Evolutionary conservation across 1,140 invertebrate species (phyloP).

Genomic region (Gyrodactylus salaris): DNA sequence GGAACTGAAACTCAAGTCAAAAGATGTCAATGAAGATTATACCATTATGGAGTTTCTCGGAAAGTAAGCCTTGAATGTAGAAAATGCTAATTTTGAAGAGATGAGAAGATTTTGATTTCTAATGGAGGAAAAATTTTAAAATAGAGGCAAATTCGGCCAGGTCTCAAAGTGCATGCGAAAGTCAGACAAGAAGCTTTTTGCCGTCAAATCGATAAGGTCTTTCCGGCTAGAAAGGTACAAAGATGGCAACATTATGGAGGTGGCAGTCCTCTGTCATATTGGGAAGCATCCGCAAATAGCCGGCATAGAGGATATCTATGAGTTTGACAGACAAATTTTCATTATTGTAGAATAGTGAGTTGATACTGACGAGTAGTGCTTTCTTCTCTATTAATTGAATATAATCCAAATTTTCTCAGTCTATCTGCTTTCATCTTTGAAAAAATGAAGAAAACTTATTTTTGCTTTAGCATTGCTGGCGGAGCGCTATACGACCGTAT

Average conservation of each 20-base stretch:
- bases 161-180: neutral
- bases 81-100: too few relatives aligned
- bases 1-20: neutral
- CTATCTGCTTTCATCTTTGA: neutral
- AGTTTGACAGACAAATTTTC: neutral
- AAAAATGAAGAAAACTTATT: neutral
- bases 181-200: neutral
- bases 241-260: neutral
- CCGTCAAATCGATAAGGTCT: neutral
- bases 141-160: neutral
- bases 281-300: neutral
- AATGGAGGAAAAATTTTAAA: neutral
- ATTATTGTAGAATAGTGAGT: neutral
- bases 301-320: neutral
- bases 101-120: neutral
- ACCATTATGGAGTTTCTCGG: neutral
- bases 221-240: neutral
- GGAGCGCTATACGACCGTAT: neutral
- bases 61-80: neutral
- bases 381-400: neutral
- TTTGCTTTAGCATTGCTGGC: neutral
- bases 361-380: neutral
- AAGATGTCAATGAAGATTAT: neutral
- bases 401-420: neutral
- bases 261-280: neutral